Conservation (phyloP, 2,888 invertebrate genomes). For the Ophraella communa region DNA sequence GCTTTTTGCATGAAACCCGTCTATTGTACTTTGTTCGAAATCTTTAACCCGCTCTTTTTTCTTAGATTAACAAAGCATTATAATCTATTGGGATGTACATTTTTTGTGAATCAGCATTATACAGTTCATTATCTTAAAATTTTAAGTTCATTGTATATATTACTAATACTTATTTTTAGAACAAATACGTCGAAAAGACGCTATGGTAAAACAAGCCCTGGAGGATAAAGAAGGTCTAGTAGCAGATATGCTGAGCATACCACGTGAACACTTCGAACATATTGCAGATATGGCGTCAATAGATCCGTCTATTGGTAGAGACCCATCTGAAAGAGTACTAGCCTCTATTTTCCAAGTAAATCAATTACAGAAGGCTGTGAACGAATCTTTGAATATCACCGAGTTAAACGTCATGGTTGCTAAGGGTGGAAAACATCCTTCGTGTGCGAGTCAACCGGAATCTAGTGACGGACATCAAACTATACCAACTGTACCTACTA, state of each 20-base stretch:
- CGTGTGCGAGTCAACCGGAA: slow-evolving; percentile 53
- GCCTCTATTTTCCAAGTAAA: slow-evolving; percentile 71
- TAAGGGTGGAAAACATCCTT: slow-evolving; percentile 57
- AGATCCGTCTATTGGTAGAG: slow-evolving; percentile 55
- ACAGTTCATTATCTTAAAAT: not conserved
- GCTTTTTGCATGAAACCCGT: no score
- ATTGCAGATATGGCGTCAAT: slow-evolving; percentile 68
- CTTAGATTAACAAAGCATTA: no score
- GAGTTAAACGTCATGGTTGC: slow-evolving; percentile 65
- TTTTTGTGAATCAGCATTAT: not conserved
- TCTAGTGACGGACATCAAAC: slow-evolving; percentile 57
- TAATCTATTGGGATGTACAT: no score
- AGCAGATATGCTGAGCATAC: slow-evolving; percentile 78
- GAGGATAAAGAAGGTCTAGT: slow-evolving; percentile 77
- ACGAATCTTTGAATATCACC: slow-evolving; percentile 64
- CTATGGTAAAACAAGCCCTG: slow-evolving; percentile 71
- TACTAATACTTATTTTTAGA: slow-evolving; percentile 61
- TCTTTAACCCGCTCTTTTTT: no score
- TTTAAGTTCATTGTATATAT: not conserved
- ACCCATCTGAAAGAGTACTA: slow-evolving; percentile 72
- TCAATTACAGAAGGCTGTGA: slow-evolving; percentile 64
- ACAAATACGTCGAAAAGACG: slow-evolving; percentile 75
- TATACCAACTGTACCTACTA: slow-evolving; percentile 64
- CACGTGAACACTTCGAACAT: slow-evolving; percentile 72
- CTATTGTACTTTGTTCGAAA: no score